Conservation (phyloP, 2,888 invertebrate genomes). For the Hemaris fuciformis region DNA sequence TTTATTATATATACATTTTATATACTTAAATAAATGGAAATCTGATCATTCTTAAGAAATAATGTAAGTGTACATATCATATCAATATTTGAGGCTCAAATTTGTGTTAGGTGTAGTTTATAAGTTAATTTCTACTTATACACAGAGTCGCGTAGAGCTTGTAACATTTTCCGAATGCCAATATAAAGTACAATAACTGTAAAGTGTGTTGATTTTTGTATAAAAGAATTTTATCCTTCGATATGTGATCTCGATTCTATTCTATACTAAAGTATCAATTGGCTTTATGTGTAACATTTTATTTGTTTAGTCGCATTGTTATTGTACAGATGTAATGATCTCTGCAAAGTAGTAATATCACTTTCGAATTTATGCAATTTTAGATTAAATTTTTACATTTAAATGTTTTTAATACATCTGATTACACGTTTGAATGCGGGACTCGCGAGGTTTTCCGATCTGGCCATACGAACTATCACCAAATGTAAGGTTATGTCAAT, state of each 20-base stretch:
- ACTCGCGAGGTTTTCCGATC: slow-evolving; percentile 30
- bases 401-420: slow-evolving; percentile 34
- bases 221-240: slow-evolving; percentile 65
- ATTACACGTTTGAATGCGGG: background rate
- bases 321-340: slow-evolving; percentile 50
- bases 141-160: slow-evolving; percentile 35
- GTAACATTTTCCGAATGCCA: slow-evolving; percentile 75
- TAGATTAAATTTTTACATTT: slow-evolving; percentile 64
- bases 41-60: slow-evolving; percentile 27
- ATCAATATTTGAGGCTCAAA: slow-evolving; percentile 57
- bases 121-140: slow-evolving; percentile 40
- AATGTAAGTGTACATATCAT: slow-evolving; percentile 59
- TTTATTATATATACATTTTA: slow-evolving; percentile 12
- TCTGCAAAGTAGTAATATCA: slow-evolving; percentile 47
- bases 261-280: slow-evolving; percentile 55
- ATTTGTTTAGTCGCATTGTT: slow-evolving; percentile 41
- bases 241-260: slow-evolving; percentile 73
- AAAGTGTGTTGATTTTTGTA: slow-evolving; percentile 62
- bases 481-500: slow-evolving; percentile 62
- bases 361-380: slow-evolving; percentile 72
- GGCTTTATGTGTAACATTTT: slow-evolving; percentile 48
- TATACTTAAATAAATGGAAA: slow-evolving; percentile 8
- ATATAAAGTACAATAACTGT: slow-evolving; percentile 70
- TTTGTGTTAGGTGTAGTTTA: slow-evolving; percentile 50
- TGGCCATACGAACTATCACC: slow-evolving; percentile 41